Evolutionary conservation across 2,113 vertebrate species (phyloP).

Genomic region (Cebus imitator): DNA sequence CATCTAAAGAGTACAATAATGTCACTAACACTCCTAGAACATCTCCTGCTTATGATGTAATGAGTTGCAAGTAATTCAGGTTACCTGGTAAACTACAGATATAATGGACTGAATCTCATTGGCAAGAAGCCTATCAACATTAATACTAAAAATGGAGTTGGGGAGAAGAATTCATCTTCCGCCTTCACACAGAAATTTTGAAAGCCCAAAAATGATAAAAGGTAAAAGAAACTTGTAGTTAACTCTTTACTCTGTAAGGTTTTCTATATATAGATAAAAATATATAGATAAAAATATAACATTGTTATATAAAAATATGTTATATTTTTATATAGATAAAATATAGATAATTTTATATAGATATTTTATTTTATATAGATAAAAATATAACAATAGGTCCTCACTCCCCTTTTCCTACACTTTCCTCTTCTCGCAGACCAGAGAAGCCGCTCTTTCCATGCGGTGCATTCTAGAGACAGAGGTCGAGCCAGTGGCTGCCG

Average conservation of each 20-base stretch:
- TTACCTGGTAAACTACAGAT: neutral
- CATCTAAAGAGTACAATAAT: neutral
- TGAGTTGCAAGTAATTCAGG: slow-evolving; percentile 35
- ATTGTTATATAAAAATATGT: too few relatives aligned
- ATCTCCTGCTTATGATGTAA: neutral
- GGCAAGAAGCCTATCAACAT: slow-evolving; percentile 43
- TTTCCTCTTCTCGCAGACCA: slow-evolving; percentile 53
- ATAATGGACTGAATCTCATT: neutral
- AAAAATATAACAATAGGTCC: slow-evolving; percentile 19
- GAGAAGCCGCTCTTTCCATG: slow-evolving; percentile 65
- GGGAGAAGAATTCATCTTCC: slow-evolving; percentile 1
- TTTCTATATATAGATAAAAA: neutral
- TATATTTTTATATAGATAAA: too few relatives aligned
- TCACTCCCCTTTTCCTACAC: slow-evolving; percentile 73
- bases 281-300: too few relatives aligned
- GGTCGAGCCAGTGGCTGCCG: slow-evolving; percentile 66
- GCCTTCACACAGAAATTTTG: neutral
- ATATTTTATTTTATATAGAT: too few relatives aligned
- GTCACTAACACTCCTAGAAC: neutral
- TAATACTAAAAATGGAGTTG: slow-evolving; percentile 27
- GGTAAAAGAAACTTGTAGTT: neutral
- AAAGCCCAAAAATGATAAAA: neutral
- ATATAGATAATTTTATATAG: too few relatives aligned
- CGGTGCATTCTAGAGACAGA: slow-evolving; percentile 81
- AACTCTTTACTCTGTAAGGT: neutral